Conservation (phyloP, 2,113 vertebrate species). For the Holacanthus passer region DNA sequence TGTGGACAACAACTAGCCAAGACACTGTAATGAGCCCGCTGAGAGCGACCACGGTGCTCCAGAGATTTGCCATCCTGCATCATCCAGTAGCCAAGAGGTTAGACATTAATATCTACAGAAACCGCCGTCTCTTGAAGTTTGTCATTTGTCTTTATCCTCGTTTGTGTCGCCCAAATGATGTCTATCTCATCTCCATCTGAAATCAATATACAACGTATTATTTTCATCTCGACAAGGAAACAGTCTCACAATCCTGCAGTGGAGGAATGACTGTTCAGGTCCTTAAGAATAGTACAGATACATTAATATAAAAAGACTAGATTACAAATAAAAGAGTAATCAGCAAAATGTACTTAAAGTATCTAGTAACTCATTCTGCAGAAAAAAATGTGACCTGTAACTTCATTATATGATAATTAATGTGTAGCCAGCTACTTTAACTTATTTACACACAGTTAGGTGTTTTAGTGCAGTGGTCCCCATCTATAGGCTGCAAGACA, state of each 20-base stretch:
- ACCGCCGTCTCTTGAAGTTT: background rate
- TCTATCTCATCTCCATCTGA: background rate
- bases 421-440: too few relatives aligned
- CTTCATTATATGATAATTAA: too few relatives aligned
- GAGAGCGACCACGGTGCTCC: background rate
- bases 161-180: background rate
- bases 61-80: constrained; percentile 1
- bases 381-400: too few relatives aligned
- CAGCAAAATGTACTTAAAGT: too few relatives aligned
- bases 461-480: too few relatives aligned
- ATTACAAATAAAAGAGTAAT: too few relatives aligned
- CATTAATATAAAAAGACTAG: too few relatives aligned
- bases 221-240: background rate
- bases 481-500: too few relatives aligned
- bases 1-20: constrained; percentile 40
- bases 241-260: background rate
- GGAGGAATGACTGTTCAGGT: background rate
- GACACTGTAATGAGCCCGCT: constrained; percentile 34
- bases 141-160: background rate
- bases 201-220: background rate
- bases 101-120: background rate
- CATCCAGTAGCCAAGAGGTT: constrained; percentile 1
- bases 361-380: too few relatives aligned
- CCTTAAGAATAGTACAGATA: background rate
- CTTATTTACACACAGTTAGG: too few relatives aligned